These are phyloP conservation scores for Crocidura indochinensis DNA, from an alignment of 2,797 vertebrate genomes.

Conservation along the genomic window DNA sequence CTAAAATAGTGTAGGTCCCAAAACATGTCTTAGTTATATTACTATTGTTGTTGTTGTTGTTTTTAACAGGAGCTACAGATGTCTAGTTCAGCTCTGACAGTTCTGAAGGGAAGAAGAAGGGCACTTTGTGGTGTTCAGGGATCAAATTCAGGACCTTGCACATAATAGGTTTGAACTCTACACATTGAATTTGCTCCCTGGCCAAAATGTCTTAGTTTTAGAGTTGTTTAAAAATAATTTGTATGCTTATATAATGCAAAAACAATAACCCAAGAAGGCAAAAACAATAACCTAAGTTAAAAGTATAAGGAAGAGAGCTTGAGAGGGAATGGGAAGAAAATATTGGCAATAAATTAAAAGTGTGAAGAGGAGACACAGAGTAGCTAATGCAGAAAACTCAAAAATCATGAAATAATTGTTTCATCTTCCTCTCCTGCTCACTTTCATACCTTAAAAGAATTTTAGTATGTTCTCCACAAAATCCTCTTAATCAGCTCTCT, in stretches of 20 bases:
- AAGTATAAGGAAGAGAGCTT: neutral
- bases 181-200: too few relatives aligned
- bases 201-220: neutral
- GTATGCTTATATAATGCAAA: constrained; percentile 8
- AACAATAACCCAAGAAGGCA: neutral
- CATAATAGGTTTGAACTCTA: too few relatives aligned
- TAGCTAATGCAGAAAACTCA: neutral
- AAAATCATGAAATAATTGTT: neutral
- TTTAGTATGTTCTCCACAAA: neutral
- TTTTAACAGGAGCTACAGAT: too few relatives aligned
- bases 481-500: constrained; percentile 10
- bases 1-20: neutral
- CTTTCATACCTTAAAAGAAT: neutral
- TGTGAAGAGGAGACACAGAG: neutral
- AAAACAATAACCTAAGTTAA: constrained; percentile 18
- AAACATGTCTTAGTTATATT: constrained; percentile 4
- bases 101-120: too few relatives aligned
- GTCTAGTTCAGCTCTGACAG: too few relatives aligned
- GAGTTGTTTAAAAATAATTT: constrained; percentile 28
- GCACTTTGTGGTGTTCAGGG: too few relatives aligned
- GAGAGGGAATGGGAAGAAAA: neutral
- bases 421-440: neutral
- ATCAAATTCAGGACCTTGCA: too few relatives aligned
- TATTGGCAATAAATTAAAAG: neutral
- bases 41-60: too few relatives aligned